A percentile compares a stretch with the other conserved stretches of the same genome.
phyloP scores from a whole-genome alignment of 1,140 invertebrate genomes.

The Planococcus citri region DNA sequence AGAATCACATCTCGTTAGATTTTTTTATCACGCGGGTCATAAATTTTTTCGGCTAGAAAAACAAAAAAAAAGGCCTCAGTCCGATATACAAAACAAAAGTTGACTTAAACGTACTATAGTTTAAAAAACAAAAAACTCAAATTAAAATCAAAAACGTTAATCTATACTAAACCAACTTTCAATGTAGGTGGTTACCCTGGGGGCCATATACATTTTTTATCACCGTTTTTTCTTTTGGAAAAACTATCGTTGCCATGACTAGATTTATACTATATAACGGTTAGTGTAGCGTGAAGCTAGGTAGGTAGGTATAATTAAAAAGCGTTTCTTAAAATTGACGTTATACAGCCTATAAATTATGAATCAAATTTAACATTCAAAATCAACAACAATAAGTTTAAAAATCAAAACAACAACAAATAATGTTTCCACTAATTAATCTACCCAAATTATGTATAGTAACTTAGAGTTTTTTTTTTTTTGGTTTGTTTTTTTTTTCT shows the following conservation, averaged over 20 bases:
- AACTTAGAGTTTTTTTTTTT: no score
- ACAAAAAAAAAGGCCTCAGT: background rate
- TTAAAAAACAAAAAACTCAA: no score
- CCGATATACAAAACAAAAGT: background rate
- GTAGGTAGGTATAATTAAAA: background rate
- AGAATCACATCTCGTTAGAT: no score
- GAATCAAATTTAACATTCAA: background rate
- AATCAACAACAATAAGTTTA: background rate
- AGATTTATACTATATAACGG: background rate
- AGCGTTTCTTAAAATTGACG: background rate
- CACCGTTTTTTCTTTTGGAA: background rate
- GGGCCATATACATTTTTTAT: background rate
- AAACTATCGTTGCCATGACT: background rate
- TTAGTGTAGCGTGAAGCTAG: background rate
- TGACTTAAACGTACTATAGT: no score
- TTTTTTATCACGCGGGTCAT: background rate
- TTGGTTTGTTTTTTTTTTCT: background rate
- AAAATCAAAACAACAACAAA: conserved; percentile 3
- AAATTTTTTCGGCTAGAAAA: no score
- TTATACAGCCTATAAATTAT: conserved; percentile 4
- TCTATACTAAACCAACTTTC: background rate
- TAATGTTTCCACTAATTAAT: no score
- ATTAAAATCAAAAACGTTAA: background rate
- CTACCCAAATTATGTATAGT: no score
- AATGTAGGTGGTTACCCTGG: background rate